These are phyloP conservation scores for Ditula angustiorana DNA, from an alignment of 2,888 invertebrate genomes.

Conservation along the genomic window DNA sequence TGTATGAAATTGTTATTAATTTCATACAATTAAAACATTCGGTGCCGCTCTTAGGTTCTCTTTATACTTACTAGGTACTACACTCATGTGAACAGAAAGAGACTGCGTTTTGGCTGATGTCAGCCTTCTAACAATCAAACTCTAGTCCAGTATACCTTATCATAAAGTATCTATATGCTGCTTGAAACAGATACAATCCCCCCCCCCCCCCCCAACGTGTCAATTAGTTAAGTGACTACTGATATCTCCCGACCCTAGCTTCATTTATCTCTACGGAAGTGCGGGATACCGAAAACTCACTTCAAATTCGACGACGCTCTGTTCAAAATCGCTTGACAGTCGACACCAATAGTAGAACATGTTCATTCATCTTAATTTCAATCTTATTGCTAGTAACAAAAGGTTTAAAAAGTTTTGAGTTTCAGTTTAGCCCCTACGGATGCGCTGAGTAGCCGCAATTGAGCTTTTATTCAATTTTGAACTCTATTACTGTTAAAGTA, in stretches of 20 bases:
- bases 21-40: too few species aligned
- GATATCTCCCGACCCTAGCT: neutral
- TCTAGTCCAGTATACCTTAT: too few species aligned
- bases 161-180: too few species aligned
- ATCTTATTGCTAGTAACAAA: neutral
- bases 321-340: neutral
- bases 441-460: neutral
- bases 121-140: too few species aligned
- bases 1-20: too few species aligned
- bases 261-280: neutral
- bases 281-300: neutral
- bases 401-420: neutral
- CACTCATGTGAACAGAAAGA: too few species aligned
- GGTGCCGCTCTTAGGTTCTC: too few species aligned
- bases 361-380: neutral
- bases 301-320: neutral
- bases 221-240: conserved; percentile 31
- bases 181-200: neutral
- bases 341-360: neutral
- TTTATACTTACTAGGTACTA: too few species aligned
- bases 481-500: neutral
- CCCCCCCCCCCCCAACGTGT: conserved; percentile 11
- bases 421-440: neutral
- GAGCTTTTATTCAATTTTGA: conserved; percentile 6
- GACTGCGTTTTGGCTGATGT: too few species aligned